phyloP scores from a whole-genome alignment of 2,888 invertebrate species.

The Callyntrura guangdongensis region DNA sequence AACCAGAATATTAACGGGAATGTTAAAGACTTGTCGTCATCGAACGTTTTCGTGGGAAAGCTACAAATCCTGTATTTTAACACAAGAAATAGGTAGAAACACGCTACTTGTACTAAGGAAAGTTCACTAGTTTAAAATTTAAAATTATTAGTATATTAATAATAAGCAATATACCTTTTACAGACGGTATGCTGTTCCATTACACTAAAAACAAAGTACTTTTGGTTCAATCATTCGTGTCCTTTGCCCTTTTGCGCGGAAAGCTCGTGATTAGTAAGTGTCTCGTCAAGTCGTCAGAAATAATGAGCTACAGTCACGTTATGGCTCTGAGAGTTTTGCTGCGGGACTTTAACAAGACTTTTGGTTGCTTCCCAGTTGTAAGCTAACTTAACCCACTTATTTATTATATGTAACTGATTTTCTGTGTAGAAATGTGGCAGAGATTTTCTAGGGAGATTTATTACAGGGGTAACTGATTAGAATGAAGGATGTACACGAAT shows the following conservation, averaged over 20 bases:
- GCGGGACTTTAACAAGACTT: neutral
- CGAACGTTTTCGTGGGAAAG: neutral
- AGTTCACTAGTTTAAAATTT: neutral
- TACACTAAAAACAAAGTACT: neutral
- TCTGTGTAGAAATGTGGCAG: no score
- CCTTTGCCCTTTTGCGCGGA: neutral
- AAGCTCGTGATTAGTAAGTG: neutral
- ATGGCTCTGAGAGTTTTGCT: conserved; percentile 11
- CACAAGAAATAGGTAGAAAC: neutral
- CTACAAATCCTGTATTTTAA: neutral
- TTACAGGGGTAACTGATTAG: neutral
- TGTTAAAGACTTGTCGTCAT: neutral
- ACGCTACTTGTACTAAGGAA: neutral
- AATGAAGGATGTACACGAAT: neutral
- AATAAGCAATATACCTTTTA: neutral
- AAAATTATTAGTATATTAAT: neutral
- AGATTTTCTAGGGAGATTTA: no score
- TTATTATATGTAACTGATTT: neutral
- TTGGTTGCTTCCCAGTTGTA: no score
- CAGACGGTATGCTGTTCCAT: neutral
- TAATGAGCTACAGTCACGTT: conserved; percentile 65
- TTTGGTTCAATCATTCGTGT: neutral
- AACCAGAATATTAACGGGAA: neutral
- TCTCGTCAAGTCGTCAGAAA: conserved; percentile 28
- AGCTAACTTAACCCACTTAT: neutral